Evolutionary conservation across 2,797 vertebrate genomes (phyloP).

Genomic region (Coregonus sp.): DNA sequence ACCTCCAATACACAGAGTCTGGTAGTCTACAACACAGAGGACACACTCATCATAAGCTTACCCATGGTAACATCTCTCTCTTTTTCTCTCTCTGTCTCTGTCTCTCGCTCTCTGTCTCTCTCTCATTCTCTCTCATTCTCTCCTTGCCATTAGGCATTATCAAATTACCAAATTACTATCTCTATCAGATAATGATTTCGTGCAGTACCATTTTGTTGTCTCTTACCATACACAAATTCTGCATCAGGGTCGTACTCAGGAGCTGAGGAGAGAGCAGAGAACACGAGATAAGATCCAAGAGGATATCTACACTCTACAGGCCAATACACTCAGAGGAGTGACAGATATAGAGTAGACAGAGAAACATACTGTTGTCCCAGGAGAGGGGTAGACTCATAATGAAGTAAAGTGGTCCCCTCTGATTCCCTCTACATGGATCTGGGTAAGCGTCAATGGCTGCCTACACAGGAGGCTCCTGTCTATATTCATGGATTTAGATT

Average conservation of each 20-base stretch:
- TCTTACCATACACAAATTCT: slow-evolving; percentile 78
- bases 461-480: not conserved
- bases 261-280: slow-evolving; percentile 42
- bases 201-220: not conserved
- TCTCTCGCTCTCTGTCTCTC: not conserved
- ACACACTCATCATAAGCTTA: slow-evolving; percentile 14
- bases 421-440: too few species aligned
- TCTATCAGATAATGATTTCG: not conserved
- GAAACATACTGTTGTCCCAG: not conserved
- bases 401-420: not conserved
- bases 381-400: not conserved
- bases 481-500: not conserved
- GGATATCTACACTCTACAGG: not conserved
- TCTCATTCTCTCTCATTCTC: not conserved
- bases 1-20: slow-evolving; percentile 72
- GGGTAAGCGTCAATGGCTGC: not conserved
- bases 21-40: slow-evolving; percentile 66
- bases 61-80: not conserved
- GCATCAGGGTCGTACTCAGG: slow-evolving; percentile 61
- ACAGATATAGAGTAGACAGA: not conserved
- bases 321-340: not conserved
- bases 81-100: not conserved
- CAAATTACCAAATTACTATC: not conserved
- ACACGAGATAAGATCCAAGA: not conserved
- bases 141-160: not conserved